Evolutionary conservation across 2,113 vertebrate species (phyloP), one percentile per base, ranked within the genome.

Genomic region (Podarcis cretensis): DNA sequence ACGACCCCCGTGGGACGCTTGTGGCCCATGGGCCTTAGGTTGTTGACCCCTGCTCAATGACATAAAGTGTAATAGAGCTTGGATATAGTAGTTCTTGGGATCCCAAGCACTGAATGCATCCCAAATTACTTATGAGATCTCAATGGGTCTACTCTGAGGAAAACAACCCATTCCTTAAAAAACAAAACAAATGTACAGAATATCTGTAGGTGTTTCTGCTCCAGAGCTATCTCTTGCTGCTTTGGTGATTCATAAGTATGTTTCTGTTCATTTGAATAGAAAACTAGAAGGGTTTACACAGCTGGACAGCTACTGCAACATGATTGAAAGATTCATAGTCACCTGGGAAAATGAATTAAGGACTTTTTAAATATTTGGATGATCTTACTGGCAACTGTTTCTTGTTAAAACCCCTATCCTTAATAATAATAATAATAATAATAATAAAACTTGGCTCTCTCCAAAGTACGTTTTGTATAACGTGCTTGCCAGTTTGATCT

Each of bases 191-290:
- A 27, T 35, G 13, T 25, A 8, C 0, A 14, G 32, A 35, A 32
- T 32, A 6, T 80, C 71, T 71, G 21, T 35, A 54, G 48, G 71
- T 12, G 3, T 85, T 9, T 80, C 68, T 86, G 71, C 92, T 91
- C 59, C 85, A 77, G 84, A 18, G 9, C 35, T 48, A 88, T 89
- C 48, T 68, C 35, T 87, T 89, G 23, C 57, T 83, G 27, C 30
- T 91, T 89, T 91, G 2, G 1, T 84, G 77, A 86, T 91, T 88
- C 21, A 85, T 90, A 87, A 9, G 30, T 83, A 30, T 81, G 87
- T 66, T 83, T 87, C 57, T 69, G 81, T 89, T 85, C 12, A 71
- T 27, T 81, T 73, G 20, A 25, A 65, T 84, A 91, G 21, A 40
- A 65, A 92, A 87, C 4, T 16, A 87, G 89, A 85, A 87, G 76